phyloP scores from a whole-genome alignment of 1,140 invertebrate species.

The Drosophila bocqueti region DNA sequence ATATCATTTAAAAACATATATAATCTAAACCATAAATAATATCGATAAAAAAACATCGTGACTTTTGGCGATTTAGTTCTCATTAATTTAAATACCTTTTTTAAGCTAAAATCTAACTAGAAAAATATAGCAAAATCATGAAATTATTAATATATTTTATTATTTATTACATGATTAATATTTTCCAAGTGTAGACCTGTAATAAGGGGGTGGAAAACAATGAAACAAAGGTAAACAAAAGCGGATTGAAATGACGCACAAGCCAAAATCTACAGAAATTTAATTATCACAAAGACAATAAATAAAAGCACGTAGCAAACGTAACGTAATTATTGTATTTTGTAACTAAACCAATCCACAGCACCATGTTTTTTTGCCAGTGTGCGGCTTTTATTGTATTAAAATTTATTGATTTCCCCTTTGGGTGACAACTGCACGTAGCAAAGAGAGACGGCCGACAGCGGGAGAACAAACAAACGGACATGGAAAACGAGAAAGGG shows the following conservation, averaged over 20 bases:
- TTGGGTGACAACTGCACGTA: slow-evolving; percentile 57
- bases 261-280: slow-evolving; percentile 3
- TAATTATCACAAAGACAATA: background rate
- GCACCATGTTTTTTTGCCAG: background rate
- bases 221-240: slow-evolving; percentile 11
- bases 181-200: background rate
- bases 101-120: too few relatives aligned
- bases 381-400: slow-evolving; percentile 55
- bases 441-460: slow-evolving; percentile 6
- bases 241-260: slow-evolving; percentile 1
- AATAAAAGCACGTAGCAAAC: background rate
- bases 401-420: slow-evolving; percentile 74
- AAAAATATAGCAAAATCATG: too few relatives aligned
- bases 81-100: too few relatives aligned
- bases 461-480: background rate
- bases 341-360: background rate
- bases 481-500: background rate
- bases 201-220: slow-evolving; percentile 2
- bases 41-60: too few relatives aligned
- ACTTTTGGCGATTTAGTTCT: too few relatives aligned
- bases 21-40: too few relatives aligned
- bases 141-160: background rate
- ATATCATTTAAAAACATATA: too few relatives aligned
- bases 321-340: background rate
- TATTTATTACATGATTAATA: background rate